Conservation (phyloP, 2,888 invertebrate species). For the Clistopyga incitator region DNA sequence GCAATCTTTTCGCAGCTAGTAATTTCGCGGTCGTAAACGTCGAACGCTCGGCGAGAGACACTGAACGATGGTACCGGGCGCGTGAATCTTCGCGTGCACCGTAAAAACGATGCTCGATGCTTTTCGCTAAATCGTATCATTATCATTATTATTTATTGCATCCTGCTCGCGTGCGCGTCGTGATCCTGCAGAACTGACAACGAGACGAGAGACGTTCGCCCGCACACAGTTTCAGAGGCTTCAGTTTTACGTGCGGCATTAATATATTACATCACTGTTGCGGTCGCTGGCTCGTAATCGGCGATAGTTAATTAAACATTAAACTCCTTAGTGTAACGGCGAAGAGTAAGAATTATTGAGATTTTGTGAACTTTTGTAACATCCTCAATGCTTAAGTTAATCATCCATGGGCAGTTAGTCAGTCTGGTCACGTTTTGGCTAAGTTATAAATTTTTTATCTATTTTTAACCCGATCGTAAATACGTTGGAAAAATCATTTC, state of each 20-base stretch:
- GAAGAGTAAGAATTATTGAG: no score
- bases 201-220: not conserved
- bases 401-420: no score
- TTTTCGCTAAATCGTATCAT: slow-evolving; percentile 34
- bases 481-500: no score
- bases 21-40: slow-evolving; percentile 30
- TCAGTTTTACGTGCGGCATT: slow-evolving; percentile 38
- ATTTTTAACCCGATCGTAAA: no score
- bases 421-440: no score
- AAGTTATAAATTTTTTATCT: no score
- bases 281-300: slow-evolving; percentile 32
- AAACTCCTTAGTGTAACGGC: no score
- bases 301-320: no score
- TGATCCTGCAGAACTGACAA: not conserved
- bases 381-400: no score
- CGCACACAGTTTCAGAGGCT: slow-evolving; percentile 10
- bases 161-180: slow-evolving; percentile 15
- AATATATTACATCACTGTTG: slow-evolving; percentile 42
- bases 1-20: slow-evolving; percentile 22
- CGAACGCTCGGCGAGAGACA: slow-evolving; percentile 8
- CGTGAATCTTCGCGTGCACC: slow-evolving; percentile 8
- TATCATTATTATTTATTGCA: slow-evolving; percentile 25
- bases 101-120: slow-evolving; percentile 32
- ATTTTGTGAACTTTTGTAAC: no score
- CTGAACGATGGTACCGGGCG: not conserved